A percentile compares a stretch with the other conserved stretches of the same genome.
Evolutionary conservation across 2,113 vertebrate species (phyloP).

Genomic region (Struthidea cinerea): DNA sequence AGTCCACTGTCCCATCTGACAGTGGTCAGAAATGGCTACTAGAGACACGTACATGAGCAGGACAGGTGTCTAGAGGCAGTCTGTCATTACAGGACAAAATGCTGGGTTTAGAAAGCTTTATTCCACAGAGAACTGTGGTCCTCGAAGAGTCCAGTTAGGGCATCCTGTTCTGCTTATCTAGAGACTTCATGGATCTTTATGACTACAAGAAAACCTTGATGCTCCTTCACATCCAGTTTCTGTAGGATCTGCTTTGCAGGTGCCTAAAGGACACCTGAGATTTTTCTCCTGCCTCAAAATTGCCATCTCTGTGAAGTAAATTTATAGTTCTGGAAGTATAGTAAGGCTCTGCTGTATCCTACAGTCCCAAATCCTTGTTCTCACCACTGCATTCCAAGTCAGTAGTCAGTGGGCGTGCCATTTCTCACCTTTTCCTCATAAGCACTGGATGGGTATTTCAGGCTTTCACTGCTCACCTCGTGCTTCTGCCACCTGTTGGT

Average conservation of each 20-base stretch:
- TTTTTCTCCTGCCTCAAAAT: background rate
- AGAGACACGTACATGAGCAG: rapidly evolving
- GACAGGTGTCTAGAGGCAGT: background rate
- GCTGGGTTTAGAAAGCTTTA: background rate
- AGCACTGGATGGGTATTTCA: background rate
- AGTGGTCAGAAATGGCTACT: background rate
- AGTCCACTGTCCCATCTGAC: background rate
- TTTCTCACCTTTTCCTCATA: background rate
- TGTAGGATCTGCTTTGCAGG: background rate
- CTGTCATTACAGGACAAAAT: background rate
- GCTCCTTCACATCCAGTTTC: background rate
- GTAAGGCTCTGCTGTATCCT: background rate
- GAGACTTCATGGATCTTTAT: background rate
- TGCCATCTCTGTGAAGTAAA: background rate
- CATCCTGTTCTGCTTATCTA: background rate
- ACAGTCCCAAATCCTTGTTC: background rate
- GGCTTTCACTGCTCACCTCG: background rate
- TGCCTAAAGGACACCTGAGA: background rate
- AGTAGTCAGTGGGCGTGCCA: background rate
- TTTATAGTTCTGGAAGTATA: background rate
- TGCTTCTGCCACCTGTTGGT: background rate
- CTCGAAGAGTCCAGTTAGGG: background rate
- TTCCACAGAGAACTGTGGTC: background rate
- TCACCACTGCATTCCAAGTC: background rate
- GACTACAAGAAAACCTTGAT: background rate